phyloP scores from a whole-genome alignment of 2,797 vertebrate species.

The Pangasius mekongensis region DNA sequence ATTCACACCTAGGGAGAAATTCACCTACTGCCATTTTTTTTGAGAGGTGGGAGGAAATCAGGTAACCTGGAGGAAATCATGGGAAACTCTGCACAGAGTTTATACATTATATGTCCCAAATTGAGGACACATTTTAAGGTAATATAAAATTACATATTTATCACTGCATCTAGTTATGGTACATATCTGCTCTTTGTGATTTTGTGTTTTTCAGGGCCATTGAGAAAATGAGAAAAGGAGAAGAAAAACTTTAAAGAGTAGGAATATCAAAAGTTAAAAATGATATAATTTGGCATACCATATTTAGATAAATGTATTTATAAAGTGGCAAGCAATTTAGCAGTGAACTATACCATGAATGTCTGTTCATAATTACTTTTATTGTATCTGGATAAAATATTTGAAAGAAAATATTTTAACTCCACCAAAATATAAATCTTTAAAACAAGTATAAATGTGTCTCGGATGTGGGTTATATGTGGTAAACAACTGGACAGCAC shows the following conservation, averaged over 20 bases:
- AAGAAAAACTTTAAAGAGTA: not conserved
- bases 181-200: not conserved
- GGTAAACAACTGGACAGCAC: not conserved
- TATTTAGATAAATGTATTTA: not conserved
- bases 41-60: not conserved
- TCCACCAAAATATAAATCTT: not conserved
- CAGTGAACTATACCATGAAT: not conserved
- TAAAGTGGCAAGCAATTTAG: not conserved
- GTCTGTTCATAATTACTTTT: not conserved
- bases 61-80: not conserved
- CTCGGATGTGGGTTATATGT: not conserved
- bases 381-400: too few species aligned
- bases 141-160: not conserved
- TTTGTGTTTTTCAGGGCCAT: slow-evolving; percentile 5
- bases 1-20: not conserved
- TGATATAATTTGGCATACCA: not conserved
- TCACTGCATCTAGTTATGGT: not conserved
- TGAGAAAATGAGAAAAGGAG: too few species aligned
- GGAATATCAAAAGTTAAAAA: not conserved
- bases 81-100: not conserved
- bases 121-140: not conserved
- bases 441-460: not conserved
- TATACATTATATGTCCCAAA: not conserved
- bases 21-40: not conserved
- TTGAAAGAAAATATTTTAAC: not conserved